Base-by-base conservation (phyloP, 1,140 invertebrate genomes). In the Gonioctena quinquepunctata region DNA sequence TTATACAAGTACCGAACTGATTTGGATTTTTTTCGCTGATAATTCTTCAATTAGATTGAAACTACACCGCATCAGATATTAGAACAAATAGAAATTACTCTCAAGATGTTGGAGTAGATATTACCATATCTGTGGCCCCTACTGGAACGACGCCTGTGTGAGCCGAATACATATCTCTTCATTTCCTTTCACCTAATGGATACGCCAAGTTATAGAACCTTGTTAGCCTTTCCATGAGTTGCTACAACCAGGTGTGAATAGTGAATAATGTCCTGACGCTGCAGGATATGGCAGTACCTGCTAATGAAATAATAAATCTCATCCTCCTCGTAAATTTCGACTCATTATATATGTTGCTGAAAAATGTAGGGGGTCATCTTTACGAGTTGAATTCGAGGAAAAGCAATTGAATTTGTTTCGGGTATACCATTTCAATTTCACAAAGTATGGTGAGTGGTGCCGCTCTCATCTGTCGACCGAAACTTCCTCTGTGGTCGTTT, bases 221-320 rank as follows among this genome's bases (percentile, higher is more conserved):
- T 60, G 57, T 62, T 62, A 25, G 26, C 18, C 28, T 42, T 22
- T 62, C 3, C 26, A 62, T 42, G 42, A 16, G 60, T 21, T 62
- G 33, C 6, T 48, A 27, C 19, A 7, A 3, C 60, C 60, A 62
- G 60, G 60, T 62, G 60, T 62, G 60, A 62, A 62, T 28, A 42
- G 60, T 62, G 26, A 62, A n/a, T 62, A 62, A 62, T 62, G 28
- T 33, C n/a, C n/a, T 62, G 13, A 62, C 26, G 25, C 60, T 28
- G 27, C 33, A 62, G 60, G 60, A 42, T 42, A 62, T 27, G 26
- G 16, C 26, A 62, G 26, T 42, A 62, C 60, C 28, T 62, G 33
- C 26, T 62, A 62, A 62, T 62, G 28, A 62, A 62, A 42, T n/a
- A 42, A 42, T 42, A 42, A 42, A 42, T 42, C 33, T 42, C 8